phyloP scores from a whole-genome alignment of 2,797 vertebrate genomes.

The Oreochromis grahami region DNA sequence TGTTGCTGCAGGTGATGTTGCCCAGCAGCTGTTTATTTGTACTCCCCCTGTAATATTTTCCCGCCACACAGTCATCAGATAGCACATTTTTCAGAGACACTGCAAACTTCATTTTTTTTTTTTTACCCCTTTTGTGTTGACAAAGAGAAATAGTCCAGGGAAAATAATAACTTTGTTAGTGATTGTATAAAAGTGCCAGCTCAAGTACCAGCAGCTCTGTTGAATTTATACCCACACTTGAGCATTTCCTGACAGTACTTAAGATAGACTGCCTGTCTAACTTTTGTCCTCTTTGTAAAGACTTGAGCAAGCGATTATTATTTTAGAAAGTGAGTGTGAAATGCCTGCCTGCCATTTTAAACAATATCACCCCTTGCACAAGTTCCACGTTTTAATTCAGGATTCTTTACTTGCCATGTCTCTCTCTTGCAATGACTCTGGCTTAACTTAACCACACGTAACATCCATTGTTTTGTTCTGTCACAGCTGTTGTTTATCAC shows the following conservation, averaged over 20 bases:
- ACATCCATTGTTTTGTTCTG: not conserved
- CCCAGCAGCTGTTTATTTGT: conserved; percentile 43
- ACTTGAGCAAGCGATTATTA: not conserved
- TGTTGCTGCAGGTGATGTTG: conserved; percentile 47
- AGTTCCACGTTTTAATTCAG: not conserved
- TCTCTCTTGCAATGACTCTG: not conserved
- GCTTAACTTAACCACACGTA: not conserved
- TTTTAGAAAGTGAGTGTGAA: not conserved
- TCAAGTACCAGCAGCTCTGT: not conserved
- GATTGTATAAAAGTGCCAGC: not conserved
- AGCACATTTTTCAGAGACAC: conserved; percentile 27
- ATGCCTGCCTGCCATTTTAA: not conserved
- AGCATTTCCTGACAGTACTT: not conserved
- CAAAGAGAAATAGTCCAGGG: not conserved
- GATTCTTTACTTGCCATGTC: not conserved
- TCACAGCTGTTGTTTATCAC: not conserved
- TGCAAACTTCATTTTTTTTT: conserved; percentile 25
- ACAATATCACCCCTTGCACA: not conserved
- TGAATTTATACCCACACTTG: not conserved
- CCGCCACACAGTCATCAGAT: conserved; percentile 12
- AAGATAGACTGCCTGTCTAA: not conserved
- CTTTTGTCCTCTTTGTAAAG: not conserved
- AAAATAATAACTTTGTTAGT: conserved; percentile 30
- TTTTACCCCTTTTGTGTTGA: not conserved
- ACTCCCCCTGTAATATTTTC: conserved; percentile 26